phyloP scores from a whole-genome alignment of 2,113 vertebrate species.

The Hypanus sabinus region DNA sequence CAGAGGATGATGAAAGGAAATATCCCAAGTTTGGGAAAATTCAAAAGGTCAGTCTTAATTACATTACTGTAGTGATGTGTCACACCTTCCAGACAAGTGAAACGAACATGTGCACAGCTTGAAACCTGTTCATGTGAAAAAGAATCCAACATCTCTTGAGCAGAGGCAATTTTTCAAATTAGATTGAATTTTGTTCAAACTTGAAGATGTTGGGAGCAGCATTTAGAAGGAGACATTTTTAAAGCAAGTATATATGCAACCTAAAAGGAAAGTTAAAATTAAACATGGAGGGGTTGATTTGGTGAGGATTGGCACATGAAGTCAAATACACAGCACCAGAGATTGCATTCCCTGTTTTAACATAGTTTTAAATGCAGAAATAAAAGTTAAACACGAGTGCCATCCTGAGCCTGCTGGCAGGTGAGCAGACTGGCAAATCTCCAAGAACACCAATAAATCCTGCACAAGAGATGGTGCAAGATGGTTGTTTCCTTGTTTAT shows the following conservation, averaged over 20 bases:
- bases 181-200: not conserved
- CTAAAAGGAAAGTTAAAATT: not conserved
- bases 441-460: not conserved
- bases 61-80: not conserved
- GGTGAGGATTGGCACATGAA: not conserved
- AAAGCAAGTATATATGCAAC: not conserved
- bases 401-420: not conserved
- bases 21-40: not conserved
- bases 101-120: not conserved
- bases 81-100: not conserved
- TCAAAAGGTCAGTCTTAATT: not conserved
- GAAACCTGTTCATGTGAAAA: constrained; percentile 18
- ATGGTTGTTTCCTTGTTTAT: not conserved
- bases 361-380: not conserved
- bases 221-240: not conserved
- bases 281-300: not conserved
- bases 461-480: not conserved
- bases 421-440: not conserved
- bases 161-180: not conserved
- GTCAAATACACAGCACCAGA: not conserved
- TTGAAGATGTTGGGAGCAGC: not conserved
- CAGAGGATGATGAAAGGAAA: not conserved
- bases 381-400: not conserved
- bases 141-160: not conserved
- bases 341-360: not conserved